Evolutionary conservation across 2,888 invertebrate species (phyloP).

Genomic region (Microdon myrmicae): DNA sequence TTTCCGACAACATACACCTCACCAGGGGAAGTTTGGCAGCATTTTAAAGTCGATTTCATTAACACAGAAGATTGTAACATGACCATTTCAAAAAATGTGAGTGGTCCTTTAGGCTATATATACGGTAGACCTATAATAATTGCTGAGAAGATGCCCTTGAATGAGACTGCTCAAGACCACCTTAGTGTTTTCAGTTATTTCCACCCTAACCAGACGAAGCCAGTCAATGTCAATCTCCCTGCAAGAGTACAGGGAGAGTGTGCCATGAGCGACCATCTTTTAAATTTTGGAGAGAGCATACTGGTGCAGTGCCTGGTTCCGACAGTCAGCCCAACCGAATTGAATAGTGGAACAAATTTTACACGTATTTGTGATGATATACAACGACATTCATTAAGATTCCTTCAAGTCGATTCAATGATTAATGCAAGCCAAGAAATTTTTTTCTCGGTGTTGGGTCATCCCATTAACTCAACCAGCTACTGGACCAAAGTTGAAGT

Average conservation of each 20-base stretch:
- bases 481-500: conserved; percentile 60
- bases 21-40: conserved; percentile 54
- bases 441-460: conserved; percentile 60
- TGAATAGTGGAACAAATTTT: conserved; percentile 55
- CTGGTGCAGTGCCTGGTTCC: conserved; percentile 58
- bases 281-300: conserved; percentile 60
- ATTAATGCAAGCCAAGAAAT: conserved; percentile 12
- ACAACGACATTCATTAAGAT: conserved; percentile 55
- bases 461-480: conserved; percentile 56
- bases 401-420: conserved; percentile 44
- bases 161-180: conserved; percentile 51
- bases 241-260: conserved; percentile 42
- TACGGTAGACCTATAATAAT: conserved; percentile 59
- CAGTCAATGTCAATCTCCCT: conserved; percentile 35
- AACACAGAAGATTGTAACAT: conserved; percentile 50
- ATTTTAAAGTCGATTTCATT: conserved; percentile 56
- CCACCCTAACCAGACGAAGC: conserved; percentile 37
- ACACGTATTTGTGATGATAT: conserved; percentile 59
- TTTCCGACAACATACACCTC: background rate
- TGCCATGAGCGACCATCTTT: conserved; percentile 24
- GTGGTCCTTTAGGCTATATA: conserved; percentile 62
- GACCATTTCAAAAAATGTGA: conserved; percentile 18
- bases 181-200: conserved; percentile 58
- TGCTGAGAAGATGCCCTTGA: conserved; percentile 53
- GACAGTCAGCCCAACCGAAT: conserved; percentile 44